Evolutionary conservation across 2,113 vertebrate species (phyloP), one percentile per base, ranked within the genome.

Genomic region (Melierax canorus): DNA sequence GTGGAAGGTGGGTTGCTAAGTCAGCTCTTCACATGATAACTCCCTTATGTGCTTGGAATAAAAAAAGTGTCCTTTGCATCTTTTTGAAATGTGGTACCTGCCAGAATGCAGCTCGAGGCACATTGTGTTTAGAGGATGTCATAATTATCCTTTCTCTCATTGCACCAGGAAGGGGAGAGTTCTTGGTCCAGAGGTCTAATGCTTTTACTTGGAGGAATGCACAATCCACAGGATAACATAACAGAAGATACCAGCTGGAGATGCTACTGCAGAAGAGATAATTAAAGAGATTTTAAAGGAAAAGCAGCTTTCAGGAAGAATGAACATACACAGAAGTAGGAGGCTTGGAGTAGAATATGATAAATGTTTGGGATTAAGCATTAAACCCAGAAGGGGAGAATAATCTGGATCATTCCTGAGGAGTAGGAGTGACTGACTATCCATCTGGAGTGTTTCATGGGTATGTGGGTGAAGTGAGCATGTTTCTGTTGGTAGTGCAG

Each of bases 351-450:
- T 30, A 27, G 91, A 88, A 48, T 7, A 51, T 36, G 80, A 81
- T 64, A 94, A 93, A 94, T 95, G 91, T 92, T 92, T 84, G 90
- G 94, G 88, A 93, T 93, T 84, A 91, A 95, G 95, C 43, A n/a
- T 39, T 53, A 60, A 87, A 66, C 3, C 4, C 88, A 93, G 92
- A 74, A 95, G 46, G 71, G 55, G 51, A 80, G 71, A 74, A 75
- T 43, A 30, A 90, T 88, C 38, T 50, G 85, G 62, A 64, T 66
- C 21, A 3, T 14, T 88, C 21, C 62, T 21, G 90, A 60, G 32
- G 48, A 91, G 81, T 30, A 76, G 90, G 51, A 93, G 92, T 53
- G 90, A 10, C 71, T 93, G 81, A 11, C 26, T 83, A 9, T 77
- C 92, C 92, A 23, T 88, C 91, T 94, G 82, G 71, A 80, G 78